Evolutionary conservation across 1,140 invertebrate genomes (phyloP), one percentile per base, ranked within the genome.

Genomic region (Drosophila carrolli): DNA sequence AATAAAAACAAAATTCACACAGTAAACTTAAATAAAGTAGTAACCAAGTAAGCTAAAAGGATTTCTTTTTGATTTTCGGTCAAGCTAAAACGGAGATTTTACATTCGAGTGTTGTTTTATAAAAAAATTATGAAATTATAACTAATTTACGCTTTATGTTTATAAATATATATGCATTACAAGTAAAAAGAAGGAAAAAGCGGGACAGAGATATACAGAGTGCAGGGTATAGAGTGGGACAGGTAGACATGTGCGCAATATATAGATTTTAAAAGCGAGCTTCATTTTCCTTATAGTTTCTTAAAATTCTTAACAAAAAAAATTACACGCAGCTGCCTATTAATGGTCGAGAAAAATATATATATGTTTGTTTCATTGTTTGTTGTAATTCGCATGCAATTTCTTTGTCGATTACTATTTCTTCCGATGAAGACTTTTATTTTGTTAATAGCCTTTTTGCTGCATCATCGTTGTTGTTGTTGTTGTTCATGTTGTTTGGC

Each of bases 91-190:
- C 71, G 53, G 81, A 76, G 61, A 84, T 79, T 80, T 79, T 70
- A 79, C 80, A 75, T 78, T 78, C 53, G 9, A 67, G 46, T 65
- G 29, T 41, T 50, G 23, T 55, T 62, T 54, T 53, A 67, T 65
- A 75, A 68, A 68, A 78, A 66, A 66, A 54, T 59, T 58, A 76
- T 79, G 88, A 82, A 79, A 81, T 88, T 86, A 86, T 83, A 72
- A 88, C 78, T 85, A 83, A 82, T 78, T 41, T 82, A 75, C 29
- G 70, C 47, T 72, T 47, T 46, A 63, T 72, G 59, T 63, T 67
- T 61, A 50, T 58, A 55, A 75, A 71, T 78, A 75, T 75, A 67
- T 83, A 73, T 72, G 81, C 65, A 72, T 84, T 83, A 85, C 68
- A 86, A 70, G 60, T 65, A 63, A 61, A 62, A 44, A 57, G 29